Base-by-base conservation (phyloP, 2,113 vertebrate genomes). In the Erpornis zantholeuca region DNA sequence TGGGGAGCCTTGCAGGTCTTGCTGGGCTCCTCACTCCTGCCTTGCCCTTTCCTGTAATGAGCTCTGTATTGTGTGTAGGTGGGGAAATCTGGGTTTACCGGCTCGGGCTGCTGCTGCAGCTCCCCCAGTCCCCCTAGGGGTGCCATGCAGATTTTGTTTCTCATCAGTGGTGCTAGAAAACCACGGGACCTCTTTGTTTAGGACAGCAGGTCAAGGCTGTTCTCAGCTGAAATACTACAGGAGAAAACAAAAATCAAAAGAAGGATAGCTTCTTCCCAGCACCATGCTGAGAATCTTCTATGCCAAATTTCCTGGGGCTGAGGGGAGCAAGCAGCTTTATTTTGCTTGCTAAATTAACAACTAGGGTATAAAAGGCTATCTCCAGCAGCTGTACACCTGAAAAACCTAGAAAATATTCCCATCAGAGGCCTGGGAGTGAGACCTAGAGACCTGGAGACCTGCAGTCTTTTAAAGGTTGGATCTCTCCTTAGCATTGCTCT, bases 61-160 rank as follows among this genome's bases (percentile, higher is more conserved):
- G 20, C 44, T 38, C 40, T 0, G 2, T 13, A 83, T 18, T 70
- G 3, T 1, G 31, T 71, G 8, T 3, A 10, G 65, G 24, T 9
- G n/a, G n/a, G 57, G 10, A 61, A 35, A 49, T 19, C n/a, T 52
- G 61, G 6, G 9, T 75, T 92, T 85, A 31, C 53, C 44, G 6
- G 6, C 50, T 22, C 60, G 15, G 76, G 3, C 38, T 2, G 3
- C 73, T 4, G 4, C 52, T 1, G 10, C 1, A 1, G 66, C 70
- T 65, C 15, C 47, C 33, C 12, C 31, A 22, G 7, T 4, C 23
- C 24, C 24, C 23, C 23, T 2, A 7, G 52, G 20, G 47, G 64
- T 40, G 53, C 19, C 3, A 3, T 8, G n/a, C 66, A 64, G 70
- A 38, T 47, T 93, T 85, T 68, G 53, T 36, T 84, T 68, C 64